These are phyloP conservation scores for Tenthredo notha DNA, from an alignment of 2,888 invertebrate species.

Conservation along the genomic window DNA sequence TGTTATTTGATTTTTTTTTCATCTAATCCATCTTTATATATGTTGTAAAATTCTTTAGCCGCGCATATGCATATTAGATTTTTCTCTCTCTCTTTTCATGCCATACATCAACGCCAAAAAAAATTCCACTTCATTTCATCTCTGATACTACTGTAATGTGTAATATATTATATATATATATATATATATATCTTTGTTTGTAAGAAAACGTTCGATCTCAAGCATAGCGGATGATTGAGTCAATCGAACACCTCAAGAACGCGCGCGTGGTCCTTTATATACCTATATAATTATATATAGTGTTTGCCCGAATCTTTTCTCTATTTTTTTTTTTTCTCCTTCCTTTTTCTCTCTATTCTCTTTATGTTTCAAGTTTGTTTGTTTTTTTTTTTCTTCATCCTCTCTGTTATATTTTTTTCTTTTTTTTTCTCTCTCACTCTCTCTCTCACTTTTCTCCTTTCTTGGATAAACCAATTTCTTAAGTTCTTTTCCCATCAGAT, in stretches of 20 bases:
- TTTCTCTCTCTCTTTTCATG: not conserved
- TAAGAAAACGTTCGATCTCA: not conserved
- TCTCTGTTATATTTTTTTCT: not conserved
- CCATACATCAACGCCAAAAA: slow-evolving; percentile 14
- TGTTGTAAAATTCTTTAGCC: not conserved
- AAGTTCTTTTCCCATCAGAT: not conserved
- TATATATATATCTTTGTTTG: not conserved
- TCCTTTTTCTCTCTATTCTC: not conserved
- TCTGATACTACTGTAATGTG: not conserved
- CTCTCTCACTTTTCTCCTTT: not conserved
- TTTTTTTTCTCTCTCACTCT: not conserved
- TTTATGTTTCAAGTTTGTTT: not conserved
- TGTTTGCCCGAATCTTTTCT: not conserved
- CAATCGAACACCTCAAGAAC: not conserved
- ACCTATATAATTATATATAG: no score
- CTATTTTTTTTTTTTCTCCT: no score
- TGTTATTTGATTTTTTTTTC: not conserved
- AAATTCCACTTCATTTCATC: not conserved
- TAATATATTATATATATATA: not conserved
- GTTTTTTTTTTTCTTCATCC: no score
- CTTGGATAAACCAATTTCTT: not conserved
- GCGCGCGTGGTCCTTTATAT: no score
- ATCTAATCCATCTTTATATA: not conserved
- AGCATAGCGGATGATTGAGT: not conserved
- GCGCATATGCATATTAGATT: not conserved